Percentiles rank a stretch among this genome's conserved stretches.
Evolutionary conservation across 1,140 invertebrate genomes (phyloP).

Genomic region (Aleiodes sp.): DNA sequence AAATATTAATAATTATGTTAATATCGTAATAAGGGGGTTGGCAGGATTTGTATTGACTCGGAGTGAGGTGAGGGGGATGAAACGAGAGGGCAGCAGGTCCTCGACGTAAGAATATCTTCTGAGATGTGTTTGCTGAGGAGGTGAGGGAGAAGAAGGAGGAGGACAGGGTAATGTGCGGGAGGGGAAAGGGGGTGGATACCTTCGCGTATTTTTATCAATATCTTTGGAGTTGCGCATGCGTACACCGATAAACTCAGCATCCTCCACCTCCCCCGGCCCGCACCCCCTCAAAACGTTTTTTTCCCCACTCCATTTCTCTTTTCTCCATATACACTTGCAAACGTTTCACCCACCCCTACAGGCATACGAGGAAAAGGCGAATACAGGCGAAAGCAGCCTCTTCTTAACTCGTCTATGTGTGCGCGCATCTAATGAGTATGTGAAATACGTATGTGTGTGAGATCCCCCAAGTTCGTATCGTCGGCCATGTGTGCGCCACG

Average conservation of each 20-base stretch:
- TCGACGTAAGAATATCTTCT: slow-evolving; percentile 64
- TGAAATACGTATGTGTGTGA: slow-evolving; percentile 31
- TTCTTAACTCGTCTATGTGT: slow-evolving; percentile 38
- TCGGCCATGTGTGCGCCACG: slow-evolving; percentile 23
- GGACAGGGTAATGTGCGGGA: slow-evolving; percentile 48
- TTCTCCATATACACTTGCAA: neutral
- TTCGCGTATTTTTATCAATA: slow-evolving; percentile 66
- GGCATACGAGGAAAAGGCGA: neutral
- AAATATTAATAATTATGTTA: slow-evolving; percentile 63
- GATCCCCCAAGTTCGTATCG: slow-evolving; percentile 16
- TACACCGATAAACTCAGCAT: slow-evolving; percentile 52
- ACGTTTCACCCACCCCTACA: neutral
- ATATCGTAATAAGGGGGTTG: slow-evolving; percentile 53
- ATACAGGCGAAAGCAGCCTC: slow-evolving; percentile 24
- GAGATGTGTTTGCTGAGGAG: no score
- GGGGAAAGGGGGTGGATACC: slow-evolving; percentile 58
- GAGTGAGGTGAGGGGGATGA: slow-evolving; percentile 14
- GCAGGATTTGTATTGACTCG: slow-evolving; percentile 40
- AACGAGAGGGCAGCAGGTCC: slow-evolving; percentile 43
- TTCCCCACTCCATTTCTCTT: slow-evolving; percentile 33
- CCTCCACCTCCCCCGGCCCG: slow-evolving; percentile 52
- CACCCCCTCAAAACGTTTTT: slow-evolving; percentile 23
- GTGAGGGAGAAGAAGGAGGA: no score
- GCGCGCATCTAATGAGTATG: slow-evolving; percentile 52
- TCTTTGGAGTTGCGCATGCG: slow-evolving; percentile 60